Conservation (phyloP, 2,888 invertebrate genomes). For the Oegoconia quadripuncta region DNA sequence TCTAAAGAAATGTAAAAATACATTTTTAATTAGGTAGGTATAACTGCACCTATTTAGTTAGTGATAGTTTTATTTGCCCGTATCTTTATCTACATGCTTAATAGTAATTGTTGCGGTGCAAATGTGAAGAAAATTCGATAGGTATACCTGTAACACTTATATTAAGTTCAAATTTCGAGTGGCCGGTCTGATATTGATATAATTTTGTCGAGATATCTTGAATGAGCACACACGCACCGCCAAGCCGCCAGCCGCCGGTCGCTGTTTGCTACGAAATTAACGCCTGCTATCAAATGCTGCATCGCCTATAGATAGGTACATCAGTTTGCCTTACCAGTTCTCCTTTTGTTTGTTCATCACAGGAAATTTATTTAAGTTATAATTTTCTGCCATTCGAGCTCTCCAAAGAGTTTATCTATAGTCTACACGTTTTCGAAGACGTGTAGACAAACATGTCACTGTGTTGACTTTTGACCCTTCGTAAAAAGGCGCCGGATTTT, state of each 20-base stretch:
- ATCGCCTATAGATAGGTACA: constrained; percentile 62
- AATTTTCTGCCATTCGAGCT: constrained; percentile 71
- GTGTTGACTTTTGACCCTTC: constrained; percentile 50
- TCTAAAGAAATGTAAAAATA: no score
- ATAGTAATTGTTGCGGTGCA: no score
- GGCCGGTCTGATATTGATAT: no score
- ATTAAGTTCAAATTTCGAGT: no score
- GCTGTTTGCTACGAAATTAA: constrained; percentile 57
- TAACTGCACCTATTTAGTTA: no score
- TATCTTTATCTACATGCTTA: no score
- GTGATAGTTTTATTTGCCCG: no score
- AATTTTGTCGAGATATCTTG: no score
- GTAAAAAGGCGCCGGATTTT: not conserved
- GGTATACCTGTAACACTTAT: no score
- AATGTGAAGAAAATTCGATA: no score
- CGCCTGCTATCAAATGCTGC: constrained; percentile 68
- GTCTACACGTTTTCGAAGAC: constrained; percentile 31
- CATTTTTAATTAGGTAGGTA: no score
- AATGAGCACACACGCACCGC: not conserved
- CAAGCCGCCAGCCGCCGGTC: constrained; percentile 17
- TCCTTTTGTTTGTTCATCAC: constrained; percentile 65
- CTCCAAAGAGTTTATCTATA: constrained; percentile 52
- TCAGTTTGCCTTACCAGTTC: constrained; percentile 64
- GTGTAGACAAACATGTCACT: constrained; percentile 41
- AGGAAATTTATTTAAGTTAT: constrained; percentile 77